A percentile compares a stretch with the other conserved stretches of the same genome.
These are phyloP conservation scores for Thera britannica DNA, from an alignment of 2,888 invertebrate species.

Conservation along the genomic window DNA sequence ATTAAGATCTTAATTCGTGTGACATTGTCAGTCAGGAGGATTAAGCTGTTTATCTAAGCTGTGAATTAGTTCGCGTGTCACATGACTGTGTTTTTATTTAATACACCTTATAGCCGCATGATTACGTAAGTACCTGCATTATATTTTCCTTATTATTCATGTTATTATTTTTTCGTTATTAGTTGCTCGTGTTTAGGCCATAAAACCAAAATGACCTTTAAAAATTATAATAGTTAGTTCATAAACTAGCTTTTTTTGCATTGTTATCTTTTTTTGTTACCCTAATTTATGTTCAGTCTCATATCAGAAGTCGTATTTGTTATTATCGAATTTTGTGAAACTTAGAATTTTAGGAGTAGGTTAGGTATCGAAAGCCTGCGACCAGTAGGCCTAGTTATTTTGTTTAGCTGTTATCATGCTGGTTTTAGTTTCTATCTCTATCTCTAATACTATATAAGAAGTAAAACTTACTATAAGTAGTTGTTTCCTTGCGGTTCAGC, in stretches of 20 bases:
- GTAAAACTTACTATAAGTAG: too few species aligned
- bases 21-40: conserved; percentile 50
- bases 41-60: conserved; percentile 53
- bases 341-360: too few species aligned
- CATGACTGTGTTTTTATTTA: conserved; percentile 32
- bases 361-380: too few species aligned
- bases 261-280: too few species aligned
- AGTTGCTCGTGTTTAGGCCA: not conserved
- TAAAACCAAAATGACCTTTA: not conserved
- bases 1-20: conserved; percentile 51
- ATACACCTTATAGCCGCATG: conserved; percentile 36
- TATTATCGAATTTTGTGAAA: too few species aligned
- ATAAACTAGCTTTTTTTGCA: not conserved
- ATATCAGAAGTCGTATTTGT: too few species aligned
- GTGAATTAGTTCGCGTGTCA: conserved; percentile 45
- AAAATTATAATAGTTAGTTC: not conserved
- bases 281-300: too few species aligned
- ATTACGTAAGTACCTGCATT: conserved; percentile 56
- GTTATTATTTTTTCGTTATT: not conserved
- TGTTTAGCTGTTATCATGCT: too few species aligned
- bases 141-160: not conserved
- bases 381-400: too few species aligned
- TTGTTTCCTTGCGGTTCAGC: not conserved
- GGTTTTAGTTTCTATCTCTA: too few species aligned
- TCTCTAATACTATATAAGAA: too few species aligned